Evolutionary conservation across 2,797 vertebrate species (phyloP).

Genomic region (Pseudochirops cupreus): DNA sequence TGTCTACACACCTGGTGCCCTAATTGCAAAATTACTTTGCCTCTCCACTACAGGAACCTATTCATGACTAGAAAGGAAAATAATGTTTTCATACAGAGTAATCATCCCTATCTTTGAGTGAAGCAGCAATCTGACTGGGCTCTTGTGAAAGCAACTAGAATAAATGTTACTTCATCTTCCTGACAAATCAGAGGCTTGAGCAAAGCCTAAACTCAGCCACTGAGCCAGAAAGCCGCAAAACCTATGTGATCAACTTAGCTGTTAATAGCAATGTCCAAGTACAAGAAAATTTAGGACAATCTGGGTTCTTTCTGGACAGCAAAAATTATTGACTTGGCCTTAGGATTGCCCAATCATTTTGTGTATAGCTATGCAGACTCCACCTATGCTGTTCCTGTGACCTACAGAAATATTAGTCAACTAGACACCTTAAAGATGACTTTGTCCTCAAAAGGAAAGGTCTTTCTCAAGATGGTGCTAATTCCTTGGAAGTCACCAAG

Average conservation of each 20-base stretch:
- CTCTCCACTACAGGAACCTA: neutral
- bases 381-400: neutral
- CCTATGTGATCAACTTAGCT: neutral
- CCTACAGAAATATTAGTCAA: neutral
- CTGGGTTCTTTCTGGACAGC: neutral
- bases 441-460: neutral
- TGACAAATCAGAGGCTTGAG: neutral
- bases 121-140: neutral
- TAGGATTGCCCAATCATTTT: neutral
- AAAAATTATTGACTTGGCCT: neutral
- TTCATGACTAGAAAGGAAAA: neutral
- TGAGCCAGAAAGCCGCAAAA: neutral
- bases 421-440: neutral
- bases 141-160: neutral
- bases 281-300: neutral
- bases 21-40: neutral
- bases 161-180: neutral
- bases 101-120: constrained; percentile 41
- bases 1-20: constrained; percentile 25
- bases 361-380: neutral
- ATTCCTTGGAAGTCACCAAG: neutral
- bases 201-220: neutral
- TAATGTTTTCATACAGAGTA: constrained; percentile 13
- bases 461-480: neutral
- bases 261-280: neutral